A percentile compares a stretch with the other conserved stretches of the same genome.
Conservation (phyloP, 1,140 invertebrate species). For the Drosophila persimilis region DNA sequence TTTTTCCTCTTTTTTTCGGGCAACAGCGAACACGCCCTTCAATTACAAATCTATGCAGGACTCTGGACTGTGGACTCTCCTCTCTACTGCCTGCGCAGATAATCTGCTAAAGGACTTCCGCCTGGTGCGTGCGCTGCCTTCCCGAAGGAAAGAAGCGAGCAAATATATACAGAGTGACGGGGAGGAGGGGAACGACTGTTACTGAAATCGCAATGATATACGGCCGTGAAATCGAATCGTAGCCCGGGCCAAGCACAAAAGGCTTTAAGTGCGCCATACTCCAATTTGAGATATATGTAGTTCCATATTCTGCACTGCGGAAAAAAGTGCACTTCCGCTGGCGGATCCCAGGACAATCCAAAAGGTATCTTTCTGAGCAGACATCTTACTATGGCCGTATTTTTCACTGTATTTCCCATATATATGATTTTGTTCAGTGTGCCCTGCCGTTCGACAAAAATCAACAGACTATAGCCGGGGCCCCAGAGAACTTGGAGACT, state of each 20-base stretch:
- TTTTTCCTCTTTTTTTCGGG: slow-evolving; percentile 17
- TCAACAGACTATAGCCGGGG: slow-evolving; percentile 70
- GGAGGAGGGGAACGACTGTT: slow-evolving; percentile 35
- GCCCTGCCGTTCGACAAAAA: slow-evolving; percentile 36
- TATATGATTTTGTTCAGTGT: slow-evolving; percentile 24
- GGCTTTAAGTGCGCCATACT: slow-evolving; percentile 58
- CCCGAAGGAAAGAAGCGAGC: slow-evolving; percentile 37
- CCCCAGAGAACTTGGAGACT: slow-evolving; percentile 26
- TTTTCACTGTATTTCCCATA: too few species aligned
- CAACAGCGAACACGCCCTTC: slow-evolving; percentile 75
- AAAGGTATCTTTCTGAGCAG: too few species aligned
- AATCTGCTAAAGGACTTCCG: slow-evolving; percentile 83
- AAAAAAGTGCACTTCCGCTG: too few species aligned
- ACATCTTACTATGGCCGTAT: too few species aligned
- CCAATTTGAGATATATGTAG: slow-evolving; percentile 4
- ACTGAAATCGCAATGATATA: slow-evolving; percentile 81
- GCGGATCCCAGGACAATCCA: too few species aligned
- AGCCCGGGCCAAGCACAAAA: slow-evolving; percentile 34
- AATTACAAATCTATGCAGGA: slow-evolving; percentile 77
- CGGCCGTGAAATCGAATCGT: slow-evolving; percentile 71
- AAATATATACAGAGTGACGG: slow-evolving; percentile 11
- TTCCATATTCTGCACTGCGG: slow-evolving; percentile 10
- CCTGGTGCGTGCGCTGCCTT: slow-evolving; percentile 66
- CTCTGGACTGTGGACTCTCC: slow-evolving; percentile 8
- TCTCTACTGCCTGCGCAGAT: slow-evolving; percentile 56